Evolutionary conservation across 2,888 invertebrate species (phyloP).

Genomic region (Trissolcus japonicus): DNA sequence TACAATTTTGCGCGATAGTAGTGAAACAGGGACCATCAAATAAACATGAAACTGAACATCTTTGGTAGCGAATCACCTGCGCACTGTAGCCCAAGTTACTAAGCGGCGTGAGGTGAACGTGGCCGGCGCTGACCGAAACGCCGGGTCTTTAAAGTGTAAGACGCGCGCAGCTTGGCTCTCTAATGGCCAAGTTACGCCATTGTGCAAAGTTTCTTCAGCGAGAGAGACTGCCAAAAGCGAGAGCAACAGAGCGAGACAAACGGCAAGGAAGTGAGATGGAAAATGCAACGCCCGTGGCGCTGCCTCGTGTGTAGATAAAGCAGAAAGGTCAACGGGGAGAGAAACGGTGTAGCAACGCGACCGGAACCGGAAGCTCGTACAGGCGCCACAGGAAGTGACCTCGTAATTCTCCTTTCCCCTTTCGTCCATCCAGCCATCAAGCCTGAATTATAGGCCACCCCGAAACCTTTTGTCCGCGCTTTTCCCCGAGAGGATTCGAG

Average conservation of each 20-base stretch:
- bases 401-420: constrained; percentile 75
- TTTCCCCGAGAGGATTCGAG: constrained; percentile 72
- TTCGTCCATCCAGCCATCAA: constrained; percentile 71
- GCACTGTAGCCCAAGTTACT: constrained; percentile 51
- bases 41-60: constrained; percentile 61
- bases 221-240: constrained; percentile 7
- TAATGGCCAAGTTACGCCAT: constrained; percentile 72
- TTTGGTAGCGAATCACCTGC: constrained; percentile 61
- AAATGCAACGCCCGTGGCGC: constrained; percentile 54
- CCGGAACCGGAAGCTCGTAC: constrained; percentile 76
- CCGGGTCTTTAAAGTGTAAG: constrained; percentile 36
- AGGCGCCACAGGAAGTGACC: constrained; percentile 76
- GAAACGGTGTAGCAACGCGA: constrained; percentile 65
- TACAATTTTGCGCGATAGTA: constrained; percentile 24
- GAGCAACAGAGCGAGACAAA: constrained; percentile 1
- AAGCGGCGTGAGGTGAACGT: constrained; percentile 45
- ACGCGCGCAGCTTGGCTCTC: constrained; percentile 59
- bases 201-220: constrained; percentile 70
- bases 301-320: constrained; percentile 45
- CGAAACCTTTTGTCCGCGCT: constrained; percentile 74
- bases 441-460: constrained; percentile 74
- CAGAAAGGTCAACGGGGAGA: constrained; percentile 48
- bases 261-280: constrained; percentile 18
- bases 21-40: constrained; percentile 38
- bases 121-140: constrained; percentile 37